Percentiles rank a stretch among this genome's conserved stretches.
Evolutionary conservation across 2,888 invertebrate species (phyloP).

Genomic region (Gastracanthus pulcherrimus): DNA sequence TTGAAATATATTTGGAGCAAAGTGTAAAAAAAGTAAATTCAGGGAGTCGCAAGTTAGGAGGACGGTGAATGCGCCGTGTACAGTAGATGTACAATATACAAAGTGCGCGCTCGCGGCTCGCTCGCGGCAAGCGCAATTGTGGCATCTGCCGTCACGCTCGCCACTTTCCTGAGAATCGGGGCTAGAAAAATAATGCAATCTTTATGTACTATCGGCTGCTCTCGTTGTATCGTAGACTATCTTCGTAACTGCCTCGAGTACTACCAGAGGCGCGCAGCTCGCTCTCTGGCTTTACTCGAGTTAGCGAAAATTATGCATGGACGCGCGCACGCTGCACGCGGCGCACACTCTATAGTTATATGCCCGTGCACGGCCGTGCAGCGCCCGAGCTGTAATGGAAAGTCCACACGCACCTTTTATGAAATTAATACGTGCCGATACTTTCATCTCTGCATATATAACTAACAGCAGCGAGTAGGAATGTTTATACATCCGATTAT

Average conservation of each 20-base stretch:
- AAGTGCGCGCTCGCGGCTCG: too few relatives aligned
- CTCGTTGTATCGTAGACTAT: not conserved
- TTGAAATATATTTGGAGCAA: too few relatives aligned
- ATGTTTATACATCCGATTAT: constrained; percentile 40
- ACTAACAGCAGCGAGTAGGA: not conserved
- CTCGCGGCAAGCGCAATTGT: too few relatives aligned
- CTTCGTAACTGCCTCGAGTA: not conserved
- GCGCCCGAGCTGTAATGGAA: constrained; percentile 42
- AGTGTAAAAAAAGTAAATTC: too few relatives aligned
- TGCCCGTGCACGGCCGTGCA: too few relatives aligned
- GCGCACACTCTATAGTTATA: too few relatives aligned
- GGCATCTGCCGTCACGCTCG: constrained; percentile 54
- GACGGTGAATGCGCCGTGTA: too few relatives aligned
- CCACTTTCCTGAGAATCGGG: constrained; percentile 61
- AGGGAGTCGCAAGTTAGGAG: too few relatives aligned
- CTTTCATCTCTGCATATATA: constrained; percentile 35
- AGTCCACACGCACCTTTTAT: constrained; percentile 41
- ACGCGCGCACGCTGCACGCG: too few relatives aligned
- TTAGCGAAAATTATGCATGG: too few relatives aligned
- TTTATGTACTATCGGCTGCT: constrained; percentile 30
- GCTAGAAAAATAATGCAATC: constrained; percentile 63
- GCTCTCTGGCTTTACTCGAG: too few relatives aligned
- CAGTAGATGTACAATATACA: too few relatives aligned
- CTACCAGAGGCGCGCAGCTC: not conserved
- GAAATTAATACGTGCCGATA: constrained; percentile 47